Base-by-base conservation (phyloP, 2,113 vertebrate genomes). In the Coptodon rendalli region DNA sequence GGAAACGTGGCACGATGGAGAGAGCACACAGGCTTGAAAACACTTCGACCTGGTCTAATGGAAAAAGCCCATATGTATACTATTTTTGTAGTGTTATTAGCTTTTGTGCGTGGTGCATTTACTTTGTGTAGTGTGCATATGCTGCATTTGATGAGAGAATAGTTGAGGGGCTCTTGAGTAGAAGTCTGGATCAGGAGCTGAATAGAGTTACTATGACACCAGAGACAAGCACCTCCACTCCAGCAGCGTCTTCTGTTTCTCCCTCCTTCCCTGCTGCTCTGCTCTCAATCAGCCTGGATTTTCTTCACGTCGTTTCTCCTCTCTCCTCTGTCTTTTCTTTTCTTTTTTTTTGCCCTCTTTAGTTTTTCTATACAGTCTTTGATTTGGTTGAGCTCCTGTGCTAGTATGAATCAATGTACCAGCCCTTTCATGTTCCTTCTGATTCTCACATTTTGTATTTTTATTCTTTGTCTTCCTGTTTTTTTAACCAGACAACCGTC, bases 401-500 rank as follows among this genome's bases (percentile, higher is more conserved):
- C 68, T 78, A 11, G 86, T 56, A 56, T 86, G 84, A 86, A 93
- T 93, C 91, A 83, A 91, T 91, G 80, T 81, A 85, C 86, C 50
- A 84, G 59, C 43, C 11, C 84, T 88, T 89, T 82, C 48, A 86
- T 84, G 83, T 84, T 85, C 86, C 87, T 88, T 87, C 78, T 66
- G 80, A 87, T 40, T 84, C 87, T 89, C 80, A 80, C n/a, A n/a
- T 54, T 17, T 43, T 36, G 17, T 29, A 83, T 61, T 80, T 48
- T 78, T 61, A 79, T 81, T 88, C 48, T 27, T 38, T 86, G 11
- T 52, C 61, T 8, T 80, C 19, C 34, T 36, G 22, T 43, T 13
- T 27, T 24, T 12, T 17, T 79, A 12, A 52, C 38, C 97, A 99
- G 98, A 99, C 96, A 99, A 98, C 95, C 98, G 97, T 82, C 97